phyloP scores from a whole-genome alignment of 2,113 vertebrate genomes.

The Daubentonia madagascariensis region DNA sequence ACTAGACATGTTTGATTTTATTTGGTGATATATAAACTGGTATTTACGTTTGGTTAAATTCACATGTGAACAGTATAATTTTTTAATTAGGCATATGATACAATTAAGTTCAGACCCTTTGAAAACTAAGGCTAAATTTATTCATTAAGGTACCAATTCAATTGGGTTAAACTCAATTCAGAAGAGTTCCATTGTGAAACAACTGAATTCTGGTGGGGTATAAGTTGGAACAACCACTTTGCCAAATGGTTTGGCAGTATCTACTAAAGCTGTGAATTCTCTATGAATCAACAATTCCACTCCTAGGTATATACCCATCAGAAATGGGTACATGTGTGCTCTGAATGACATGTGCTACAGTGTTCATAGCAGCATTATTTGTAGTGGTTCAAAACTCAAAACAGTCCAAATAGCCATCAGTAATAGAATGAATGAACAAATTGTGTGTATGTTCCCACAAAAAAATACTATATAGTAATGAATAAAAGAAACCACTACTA shows the following conservation, averaged over 20 bases:
- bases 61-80: not conserved
- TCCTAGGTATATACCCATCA: not conserved
- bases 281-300: not conserved
- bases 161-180: not conserved
- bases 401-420: not conserved
- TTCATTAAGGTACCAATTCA: not conserved
- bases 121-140: constrained; percentile 1
- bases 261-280: not conserved
- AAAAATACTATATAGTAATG: not conserved
- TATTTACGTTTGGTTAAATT: constrained; percentile 41
- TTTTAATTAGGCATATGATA: constrained; percentile 33
- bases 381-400: not conserved
- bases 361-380: not conserved
- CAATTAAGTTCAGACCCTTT: not conserved
- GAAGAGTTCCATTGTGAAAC: not conserved
- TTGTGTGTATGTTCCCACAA: not conserved
- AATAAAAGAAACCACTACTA: not conserved
- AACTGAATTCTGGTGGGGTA: not conserved
- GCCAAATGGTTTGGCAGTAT: not conserved
- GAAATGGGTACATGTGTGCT: not conserved
- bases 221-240: not conserved
- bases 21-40: constrained; percentile 22
- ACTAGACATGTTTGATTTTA: constrained; percentile 37
- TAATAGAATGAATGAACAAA: not conserved
- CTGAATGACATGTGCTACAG: not conserved